Evolutionary conservation across 2,888 invertebrate species (phyloP).

Genomic region (Rhimphoctona megacephalus): DNA sequence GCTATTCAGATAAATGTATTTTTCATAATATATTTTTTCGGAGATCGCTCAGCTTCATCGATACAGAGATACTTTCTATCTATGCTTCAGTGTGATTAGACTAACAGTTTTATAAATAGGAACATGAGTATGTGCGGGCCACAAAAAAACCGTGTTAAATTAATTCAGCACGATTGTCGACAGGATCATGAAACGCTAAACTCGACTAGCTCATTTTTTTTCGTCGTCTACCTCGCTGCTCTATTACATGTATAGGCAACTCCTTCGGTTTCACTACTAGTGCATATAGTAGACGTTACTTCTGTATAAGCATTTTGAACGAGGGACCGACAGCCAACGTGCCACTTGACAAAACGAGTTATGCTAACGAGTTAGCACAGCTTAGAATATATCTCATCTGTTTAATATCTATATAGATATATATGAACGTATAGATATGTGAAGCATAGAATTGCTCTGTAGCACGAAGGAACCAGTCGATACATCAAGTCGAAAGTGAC

Average conservation of each 20-base stretch:
- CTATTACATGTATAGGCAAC: slow-evolving; percentile 44
- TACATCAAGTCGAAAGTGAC: slow-evolving; percentile 65
- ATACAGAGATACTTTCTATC: not conserved
- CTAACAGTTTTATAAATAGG: slow-evolving; percentile 4
- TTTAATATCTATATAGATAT: slow-evolving; percentile 9
- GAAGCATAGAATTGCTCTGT: slow-evolving; percentile 55
- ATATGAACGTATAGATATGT: slow-evolving; percentile 19
- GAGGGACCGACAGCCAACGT: slow-evolving; percentile 62
- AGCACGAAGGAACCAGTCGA: slow-evolving; percentile 65
- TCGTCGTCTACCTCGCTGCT: slow-evolving; percentile 45
- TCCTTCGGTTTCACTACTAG: slow-evolving; percentile 32
- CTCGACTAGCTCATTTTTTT: slow-evolving; percentile 48
- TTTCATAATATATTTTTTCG: not conserved
- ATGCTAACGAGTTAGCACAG: slow-evolving; percentile 68
- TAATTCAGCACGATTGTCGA: slow-evolving; percentile 66
- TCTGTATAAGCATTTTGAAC: slow-evolving; percentile 61
- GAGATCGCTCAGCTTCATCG: not conserved
- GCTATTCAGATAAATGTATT: not conserved
- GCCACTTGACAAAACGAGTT: slow-evolving; percentile 69
- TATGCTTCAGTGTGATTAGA: not conserved
- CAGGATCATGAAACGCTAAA: slow-evolving; percentile 57
- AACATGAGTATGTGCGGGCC: not conserved
- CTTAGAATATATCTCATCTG: slow-evolving; percentile 51
- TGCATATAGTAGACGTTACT: slow-evolving; percentile 46
- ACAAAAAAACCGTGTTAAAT: slow-evolving; percentile 52